Evolutionary conservation across 2,113 vertebrate species (phyloP), one percentile per base, ranked within the genome.

Genomic region (Barnardius zonarius): DNA sequence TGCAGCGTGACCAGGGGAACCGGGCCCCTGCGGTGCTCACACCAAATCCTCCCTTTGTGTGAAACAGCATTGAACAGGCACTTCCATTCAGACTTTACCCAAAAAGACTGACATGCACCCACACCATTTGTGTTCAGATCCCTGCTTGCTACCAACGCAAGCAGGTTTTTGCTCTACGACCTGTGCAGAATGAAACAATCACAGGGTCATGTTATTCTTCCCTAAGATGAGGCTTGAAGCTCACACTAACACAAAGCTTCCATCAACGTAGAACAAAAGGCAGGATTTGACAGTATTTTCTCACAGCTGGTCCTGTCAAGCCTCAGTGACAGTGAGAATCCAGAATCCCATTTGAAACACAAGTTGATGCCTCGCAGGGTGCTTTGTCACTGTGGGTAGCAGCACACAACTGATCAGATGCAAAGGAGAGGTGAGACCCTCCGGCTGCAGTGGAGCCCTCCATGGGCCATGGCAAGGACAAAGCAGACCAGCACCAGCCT

Each of bases 21-120:
- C 39, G 24, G 55, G 27, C 33, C 55, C 18, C 0, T 0, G 39
- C 0, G 0, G 12, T 46, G 33, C 48, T 55, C n/a, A 8, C 64
- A 31, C 25, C 24, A 88, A 78, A 78, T 52, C 69, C 35, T 75
- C 30, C 51, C 20, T 74, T 68, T 81, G 33, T 64, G 30, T 48
- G 51, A 57, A 91, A 54, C 1, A 3, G 31, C 2, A 0, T 4
- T 48, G 18, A 83, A 59, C 22, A 39, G 55, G 24, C 22, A 11
- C 33, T 55, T 75, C 64, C 31, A 66, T 8, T 64, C 52, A 49
- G 6, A 4, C 39, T 64, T 61, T 68, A 18, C 61, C 54, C 51
- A 72, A 19, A 69, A 77, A 39, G 37, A 27, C 43, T n/a, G 30
- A 11, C 30, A 31, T 62, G 31, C 30, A 49, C 64, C 33, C 51